These are phyloP conservation scores for Columba janthina DNA, from an alignment of 2,113 vertebrate genomes.

Conservation along the genomic window DNA sequence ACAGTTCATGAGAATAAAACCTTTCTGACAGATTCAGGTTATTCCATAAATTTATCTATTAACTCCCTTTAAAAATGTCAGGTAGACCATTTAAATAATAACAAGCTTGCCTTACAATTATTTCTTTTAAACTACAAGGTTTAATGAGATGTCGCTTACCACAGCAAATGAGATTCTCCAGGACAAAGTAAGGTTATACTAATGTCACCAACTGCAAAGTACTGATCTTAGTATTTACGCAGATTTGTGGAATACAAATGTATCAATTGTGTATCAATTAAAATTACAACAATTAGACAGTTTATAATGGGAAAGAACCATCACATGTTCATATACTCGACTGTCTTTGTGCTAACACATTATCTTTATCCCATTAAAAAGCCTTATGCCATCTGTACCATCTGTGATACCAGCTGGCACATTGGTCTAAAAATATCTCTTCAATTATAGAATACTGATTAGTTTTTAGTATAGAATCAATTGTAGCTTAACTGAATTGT, in stretches of 20 bases:
- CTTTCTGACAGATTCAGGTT: not conserved
- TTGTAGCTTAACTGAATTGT: constrained; percentile 51
- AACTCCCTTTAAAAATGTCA: not conserved
- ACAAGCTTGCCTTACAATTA: not conserved
- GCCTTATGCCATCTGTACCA: constrained; percentile 67
- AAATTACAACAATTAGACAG: constrained; percentile 38
- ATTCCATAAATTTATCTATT: not conserved
- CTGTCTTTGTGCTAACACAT: constrained; percentile 64
- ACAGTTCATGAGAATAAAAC: not conserved
- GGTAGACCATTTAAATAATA: not conserved
- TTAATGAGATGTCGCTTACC: not conserved
- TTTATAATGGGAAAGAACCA: constrained; percentile 52
- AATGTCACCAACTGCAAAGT: not conserved
- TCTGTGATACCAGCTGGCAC: constrained; percentile 73
- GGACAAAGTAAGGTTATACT: not conserved
- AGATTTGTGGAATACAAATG: constrained; percentile 20
- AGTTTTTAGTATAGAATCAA: constrained; percentile 60
- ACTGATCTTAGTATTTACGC: not conserved
- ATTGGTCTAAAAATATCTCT: constrained; percentile 66
- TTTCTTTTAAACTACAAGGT: not conserved
- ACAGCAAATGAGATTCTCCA: not conserved
- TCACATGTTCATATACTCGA: constrained; percentile 45
- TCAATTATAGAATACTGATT: constrained; percentile 66
- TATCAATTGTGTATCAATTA: constrained; percentile 27
- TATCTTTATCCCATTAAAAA: constrained; percentile 65